Conservation (phyloP, 2,113 vertebrate genomes). For the Channa argus region DNA sequence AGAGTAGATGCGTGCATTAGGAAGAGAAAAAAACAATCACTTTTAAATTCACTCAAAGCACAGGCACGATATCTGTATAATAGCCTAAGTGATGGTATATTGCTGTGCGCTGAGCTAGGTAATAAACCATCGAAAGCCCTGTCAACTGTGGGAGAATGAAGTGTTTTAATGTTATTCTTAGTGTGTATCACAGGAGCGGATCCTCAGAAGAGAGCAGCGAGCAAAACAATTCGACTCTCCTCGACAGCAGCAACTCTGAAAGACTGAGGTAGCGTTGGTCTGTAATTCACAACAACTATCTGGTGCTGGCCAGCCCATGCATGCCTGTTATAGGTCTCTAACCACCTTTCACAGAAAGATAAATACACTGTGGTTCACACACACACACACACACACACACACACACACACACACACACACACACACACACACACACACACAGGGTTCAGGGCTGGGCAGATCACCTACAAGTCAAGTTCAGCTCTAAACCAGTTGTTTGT, state of each 20-base stretch:
- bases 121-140: constrained; percentile 69
- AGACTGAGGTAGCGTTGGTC: constrained; percentile 66
- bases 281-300: constrained; percentile 78
- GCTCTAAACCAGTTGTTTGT: constrained; percentile 62
- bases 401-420: constrained; percentile 32
- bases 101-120: constrained; percentile 53
- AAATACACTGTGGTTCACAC: constrained; percentile 59
- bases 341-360: constrained; percentile 70
- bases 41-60: constrained; percentile 69
- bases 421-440: background rate
- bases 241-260: constrained; percentile 63
- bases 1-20: constrained; percentile 46
- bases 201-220: constrained; percentile 53
- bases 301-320: constrained; percentile 61
- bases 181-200: constrained; percentile 61
- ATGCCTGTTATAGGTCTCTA: constrained; percentile 72
- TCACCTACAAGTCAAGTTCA: constrained; percentile 71
- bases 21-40: constrained; percentile 59
- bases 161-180: constrained; percentile 70
- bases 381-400: constrained; percentile 22
- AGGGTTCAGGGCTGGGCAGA: constrained; percentile 58
- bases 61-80: constrained; percentile 54
- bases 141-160: constrained; percentile 59
- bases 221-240: constrained; percentile 64
- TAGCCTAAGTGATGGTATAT: constrained; percentile 68